Conservation (phyloP, 2,797 vertebrate species). For the Helarctos malayanus region DNA sequence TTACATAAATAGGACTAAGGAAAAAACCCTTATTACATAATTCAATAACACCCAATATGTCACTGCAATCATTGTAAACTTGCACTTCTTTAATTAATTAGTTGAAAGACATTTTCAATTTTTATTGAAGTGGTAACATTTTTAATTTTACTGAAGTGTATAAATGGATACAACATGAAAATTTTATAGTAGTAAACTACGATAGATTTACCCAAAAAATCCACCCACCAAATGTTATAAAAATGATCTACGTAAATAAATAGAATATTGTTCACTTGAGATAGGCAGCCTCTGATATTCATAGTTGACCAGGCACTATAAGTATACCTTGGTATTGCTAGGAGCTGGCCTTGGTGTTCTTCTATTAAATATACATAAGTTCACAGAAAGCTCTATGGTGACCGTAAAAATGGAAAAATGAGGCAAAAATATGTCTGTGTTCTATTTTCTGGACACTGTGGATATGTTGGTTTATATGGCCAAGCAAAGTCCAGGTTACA, state of each 20-base stretch:
- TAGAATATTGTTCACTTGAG: background rate
- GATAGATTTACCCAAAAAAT: too few relatives aligned
- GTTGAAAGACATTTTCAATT: background rate
- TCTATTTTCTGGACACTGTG: background rate
- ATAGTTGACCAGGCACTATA: background rate
- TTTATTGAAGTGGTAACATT: background rate
- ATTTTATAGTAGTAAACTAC: background rate
- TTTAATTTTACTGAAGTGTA: background rate
- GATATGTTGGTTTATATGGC: background rate
- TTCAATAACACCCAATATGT: background rate
- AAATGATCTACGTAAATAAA: background rate
- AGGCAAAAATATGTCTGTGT: background rate
- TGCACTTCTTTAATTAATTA: background rate
- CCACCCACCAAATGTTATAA: background rate
- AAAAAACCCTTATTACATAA: background rate
- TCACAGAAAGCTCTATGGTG: background rate
- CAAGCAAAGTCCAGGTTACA: background rate
- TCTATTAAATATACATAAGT: background rate
- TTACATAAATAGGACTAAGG: background rate
- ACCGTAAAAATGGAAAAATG: background rate
- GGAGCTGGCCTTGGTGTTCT: background rate
- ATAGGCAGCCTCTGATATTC: background rate
- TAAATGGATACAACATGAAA: background rate
- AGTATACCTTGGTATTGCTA: background rate
- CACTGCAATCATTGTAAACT: background rate